These are phyloP conservation scores for Nymphalis urticae DNA, from an alignment of 2,888 invertebrate species.

Conservation along the genomic window DNA sequence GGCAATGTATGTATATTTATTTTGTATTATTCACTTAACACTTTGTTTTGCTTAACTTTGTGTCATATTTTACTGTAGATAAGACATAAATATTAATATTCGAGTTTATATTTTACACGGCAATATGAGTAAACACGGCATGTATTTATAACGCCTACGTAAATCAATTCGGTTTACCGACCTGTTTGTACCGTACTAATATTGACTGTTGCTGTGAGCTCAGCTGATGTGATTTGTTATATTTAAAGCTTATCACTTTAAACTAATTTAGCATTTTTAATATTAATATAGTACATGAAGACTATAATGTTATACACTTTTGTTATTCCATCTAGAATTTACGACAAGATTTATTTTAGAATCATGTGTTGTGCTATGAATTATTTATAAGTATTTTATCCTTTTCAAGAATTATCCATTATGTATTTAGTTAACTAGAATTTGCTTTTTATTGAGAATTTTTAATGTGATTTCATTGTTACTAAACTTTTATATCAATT, in stretches of 20 bases:
- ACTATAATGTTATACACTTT: neutral
- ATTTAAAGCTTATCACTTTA: neutral
- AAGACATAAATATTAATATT: neutral
- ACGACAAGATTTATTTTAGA: neutral
- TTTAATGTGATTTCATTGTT: neutral
- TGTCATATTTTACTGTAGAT: neutral
- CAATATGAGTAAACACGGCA: conserved; percentile 18
- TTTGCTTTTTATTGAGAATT: neutral
- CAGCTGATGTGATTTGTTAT: conserved; percentile 4
- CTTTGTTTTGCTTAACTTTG: neutral
- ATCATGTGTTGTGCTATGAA: neutral
- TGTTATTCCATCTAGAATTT: neutral
- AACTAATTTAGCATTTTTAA: neutral
- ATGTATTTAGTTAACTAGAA: neutral
- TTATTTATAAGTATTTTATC: neutral
- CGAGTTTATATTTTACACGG: neutral
- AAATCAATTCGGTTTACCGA: conserved; percentile 25
- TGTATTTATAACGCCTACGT: conserved; percentile 46
- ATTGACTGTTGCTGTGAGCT: neutral
- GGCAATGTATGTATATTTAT: conserved; percentile 58
- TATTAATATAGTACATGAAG: too few species aligned
- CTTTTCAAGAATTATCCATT: neutral
- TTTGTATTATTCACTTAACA: conserved; percentile 9
- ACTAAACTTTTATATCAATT: too few species aligned
- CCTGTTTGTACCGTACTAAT: conserved; percentile 13